Evolutionary conservation across 2,888 invertebrate species (phyloP).

Genomic region (Drosophila pegasa): DNA sequence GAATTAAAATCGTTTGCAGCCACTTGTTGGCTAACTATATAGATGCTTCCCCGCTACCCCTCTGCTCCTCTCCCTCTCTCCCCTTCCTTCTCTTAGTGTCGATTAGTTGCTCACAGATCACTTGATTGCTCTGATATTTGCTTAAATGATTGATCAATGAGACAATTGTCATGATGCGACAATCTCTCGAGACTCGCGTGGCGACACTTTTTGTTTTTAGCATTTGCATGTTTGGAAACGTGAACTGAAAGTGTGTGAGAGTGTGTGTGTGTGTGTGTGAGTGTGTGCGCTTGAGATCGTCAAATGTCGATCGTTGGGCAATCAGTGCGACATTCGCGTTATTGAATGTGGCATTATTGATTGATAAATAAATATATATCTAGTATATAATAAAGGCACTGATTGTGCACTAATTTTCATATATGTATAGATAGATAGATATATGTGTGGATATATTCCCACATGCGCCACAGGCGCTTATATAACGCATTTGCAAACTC

Average conservation of each 20-base stretch:
- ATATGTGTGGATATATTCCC: conserved; percentile 1
- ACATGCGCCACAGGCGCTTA: conserved; percentile 40
- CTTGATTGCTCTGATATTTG: conserved; percentile 69
- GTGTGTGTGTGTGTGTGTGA: not conserved
- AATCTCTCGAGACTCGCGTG: conserved; percentile 14
- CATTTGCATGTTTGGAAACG: conserved; percentile 65
- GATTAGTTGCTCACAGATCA: conserved; percentile 79
- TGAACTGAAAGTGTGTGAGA: not conserved
- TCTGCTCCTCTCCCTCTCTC: not conserved
- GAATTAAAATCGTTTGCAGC: conserved; percentile 84
- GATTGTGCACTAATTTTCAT: conserved; percentile 39
- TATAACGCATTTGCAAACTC: conserved; percentile 38
- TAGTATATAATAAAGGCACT: conserved; percentile 12
- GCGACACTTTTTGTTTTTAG: conserved; percentile 36
- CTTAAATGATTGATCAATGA: conserved; percentile 83
- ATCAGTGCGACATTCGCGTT: conserved; percentile 50
- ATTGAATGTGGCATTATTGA: conserved; percentile 58
- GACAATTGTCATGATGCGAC: conserved; percentile 65
- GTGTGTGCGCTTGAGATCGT: conserved; percentile 9
- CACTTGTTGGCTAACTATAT: conserved; percentile 56
- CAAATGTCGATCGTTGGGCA: conserved; percentile 33
- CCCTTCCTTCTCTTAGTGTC: conserved; percentile 54
- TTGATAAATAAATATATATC: conserved; percentile 62
- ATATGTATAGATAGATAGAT: not conserved
- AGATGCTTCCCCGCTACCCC: not conserved